Base-by-base conservation (phyloP, 2,797 vertebrate species). In the Chaetodon trifasciatus region DNA sequence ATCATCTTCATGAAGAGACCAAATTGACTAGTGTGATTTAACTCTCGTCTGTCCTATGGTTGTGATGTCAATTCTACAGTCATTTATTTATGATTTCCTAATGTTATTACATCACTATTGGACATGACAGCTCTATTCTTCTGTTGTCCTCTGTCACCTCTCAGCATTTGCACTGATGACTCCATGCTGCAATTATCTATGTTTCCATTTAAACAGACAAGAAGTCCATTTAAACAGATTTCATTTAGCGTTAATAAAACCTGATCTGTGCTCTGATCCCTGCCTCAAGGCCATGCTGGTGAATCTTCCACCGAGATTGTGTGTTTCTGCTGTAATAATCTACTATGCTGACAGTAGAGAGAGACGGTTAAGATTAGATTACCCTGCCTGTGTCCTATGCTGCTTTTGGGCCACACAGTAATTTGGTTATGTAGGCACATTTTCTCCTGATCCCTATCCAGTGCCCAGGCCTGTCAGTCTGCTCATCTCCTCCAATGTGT, bases 371-470 rank as follows among this genome's bases (percentile, higher is more conserved):
- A 74, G 76, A 91, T 93, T 90, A 77, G 88, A 93, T 94, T 93
- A 91, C 81, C 71, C 42, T 19, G 79, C 79, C 68, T 62, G 71
- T 78, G 86, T 87, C 55, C 86, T 79, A 71, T 2, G 55, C 58
- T 76, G 79, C 74, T 86, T 83, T 91, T 19, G 64, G 73, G 76
- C 70, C 46, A 66, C 47, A 42, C 80, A 62, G 82, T 93, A 91
- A 93, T 92, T 90, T 80, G 70, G 79, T 90, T 93, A 91, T 77
- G 78, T 63, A 64, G 86, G 78, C 90, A 89, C 86, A 92, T 91
- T 91, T 91, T 88, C 69, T 82, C 87, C 86, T 88, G 83, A 86
- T 89, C 76, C 82, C 80, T 87, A 80, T 88, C 78, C 68, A 61
- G 44, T 55, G 37, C 74, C 61, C 77, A 70, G 50, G 57, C 65